Conservation (phyloP, 2,113 vertebrate genomes). For the Bothrops jararaca region DNA sequence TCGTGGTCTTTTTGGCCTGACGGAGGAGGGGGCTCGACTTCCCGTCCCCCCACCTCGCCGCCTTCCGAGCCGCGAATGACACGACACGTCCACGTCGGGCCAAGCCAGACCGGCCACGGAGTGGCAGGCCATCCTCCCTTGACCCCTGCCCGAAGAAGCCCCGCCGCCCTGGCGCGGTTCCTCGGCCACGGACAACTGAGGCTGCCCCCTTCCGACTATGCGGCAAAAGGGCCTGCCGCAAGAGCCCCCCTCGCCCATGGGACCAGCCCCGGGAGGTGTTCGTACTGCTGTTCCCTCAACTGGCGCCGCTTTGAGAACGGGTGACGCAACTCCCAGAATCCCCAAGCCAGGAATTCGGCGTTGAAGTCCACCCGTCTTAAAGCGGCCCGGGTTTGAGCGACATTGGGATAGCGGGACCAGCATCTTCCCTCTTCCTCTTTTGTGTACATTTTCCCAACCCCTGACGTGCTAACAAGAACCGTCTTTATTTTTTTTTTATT, state of each 20-base stretch:
- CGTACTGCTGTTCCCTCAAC: too few species aligned
- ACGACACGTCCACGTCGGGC: background rate
- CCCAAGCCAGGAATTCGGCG: background rate
- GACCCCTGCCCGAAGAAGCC: background rate
- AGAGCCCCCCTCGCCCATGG: too few species aligned
- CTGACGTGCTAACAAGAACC: background rate
- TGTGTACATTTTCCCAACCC: background rate
- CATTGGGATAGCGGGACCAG: conserved; percentile 35
- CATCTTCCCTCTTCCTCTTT: background rate
- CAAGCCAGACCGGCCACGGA: background rate
- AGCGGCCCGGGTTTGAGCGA: too few species aligned
- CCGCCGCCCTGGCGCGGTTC: background rate
- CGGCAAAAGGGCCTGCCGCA: too few species aligned
- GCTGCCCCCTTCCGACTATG: background rate
- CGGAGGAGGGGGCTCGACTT: conserved; percentile 20
- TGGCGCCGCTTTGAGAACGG: too few species aligned
- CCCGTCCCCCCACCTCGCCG: background rate
- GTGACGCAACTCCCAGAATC: background rate
- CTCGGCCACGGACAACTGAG: background rate
- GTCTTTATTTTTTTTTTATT: background rate
- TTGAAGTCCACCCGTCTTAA: background rate
- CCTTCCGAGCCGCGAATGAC: conserved; percentile 1
- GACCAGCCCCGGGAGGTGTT: too few species aligned
- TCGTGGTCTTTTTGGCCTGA: conserved; percentile 92
- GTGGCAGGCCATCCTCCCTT: too few species aligned